Percentiles rank a stretch among this genome's conserved stretches.
Conservation (phyloP, 2,888 invertebrate genomes). For the Sphaerophoria taeniata region DNA sequence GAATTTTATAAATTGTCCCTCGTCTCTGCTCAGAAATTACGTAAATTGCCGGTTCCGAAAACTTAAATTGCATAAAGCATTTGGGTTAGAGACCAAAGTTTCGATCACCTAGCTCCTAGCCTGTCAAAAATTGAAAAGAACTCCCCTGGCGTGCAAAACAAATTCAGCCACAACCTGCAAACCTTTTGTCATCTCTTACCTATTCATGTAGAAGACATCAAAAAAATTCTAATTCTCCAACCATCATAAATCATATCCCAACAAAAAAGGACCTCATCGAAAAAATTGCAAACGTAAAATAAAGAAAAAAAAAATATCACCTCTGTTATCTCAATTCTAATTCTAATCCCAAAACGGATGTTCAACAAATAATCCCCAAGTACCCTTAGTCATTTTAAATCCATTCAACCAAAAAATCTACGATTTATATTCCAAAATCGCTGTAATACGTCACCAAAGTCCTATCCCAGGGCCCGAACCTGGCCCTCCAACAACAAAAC, state of each 20-base stretch:
- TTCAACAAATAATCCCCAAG: constrained; percentile 14
- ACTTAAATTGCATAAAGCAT: too few relatives aligned
- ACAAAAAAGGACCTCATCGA: background rate
- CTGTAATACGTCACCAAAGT: constrained; percentile 35
- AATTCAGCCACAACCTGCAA: too few relatives aligned
- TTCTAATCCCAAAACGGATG: constrained; percentile 30
- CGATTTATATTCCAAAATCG: constrained; percentile 24
- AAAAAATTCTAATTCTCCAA: too few relatives aligned
- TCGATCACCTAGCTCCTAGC: too few relatives aligned
- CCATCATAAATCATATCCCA: background rate
- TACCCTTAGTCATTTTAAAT: constrained; percentile 16
- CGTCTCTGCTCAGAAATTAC: too few relatives aligned
- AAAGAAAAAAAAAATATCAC: background rate
- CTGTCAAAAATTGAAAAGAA: too few relatives aligned
- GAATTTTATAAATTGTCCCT: too few relatives aligned
- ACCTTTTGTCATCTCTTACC: too few relatives aligned
- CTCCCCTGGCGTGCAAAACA: too few relatives aligned
- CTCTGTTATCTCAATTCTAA: constrained; percentile 3
- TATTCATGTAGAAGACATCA: too few relatives aligned
- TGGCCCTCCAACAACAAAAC: background rate
- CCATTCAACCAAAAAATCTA: constrained; percentile 14
- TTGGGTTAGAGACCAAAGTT: too few relatives aligned
- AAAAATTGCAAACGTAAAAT: background rate
- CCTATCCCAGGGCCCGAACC: background rate
- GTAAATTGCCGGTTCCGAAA: too few relatives aligned